Base-by-base conservation (phyloP, 2,113 vertebrate species). In the Typhlomys cinereus region DNA sequence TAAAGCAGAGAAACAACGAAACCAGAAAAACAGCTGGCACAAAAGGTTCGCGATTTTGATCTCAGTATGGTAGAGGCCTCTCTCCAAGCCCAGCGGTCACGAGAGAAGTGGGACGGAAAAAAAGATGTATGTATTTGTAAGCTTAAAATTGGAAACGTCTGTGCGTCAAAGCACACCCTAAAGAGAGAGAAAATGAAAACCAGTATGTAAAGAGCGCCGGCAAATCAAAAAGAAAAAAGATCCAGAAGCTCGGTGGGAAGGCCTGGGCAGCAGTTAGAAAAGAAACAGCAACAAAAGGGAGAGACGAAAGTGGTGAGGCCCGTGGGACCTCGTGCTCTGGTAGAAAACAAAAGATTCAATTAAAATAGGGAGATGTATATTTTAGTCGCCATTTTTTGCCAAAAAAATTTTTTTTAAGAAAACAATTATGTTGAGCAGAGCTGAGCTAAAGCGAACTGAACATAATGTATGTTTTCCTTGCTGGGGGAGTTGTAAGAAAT, bases 151-250 rank as follows among this genome's bases (percentile, higher is more conserved):
- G 1, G 83, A 82, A 95, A 92, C 29, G 41, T 67, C 39, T 81
- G 61, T 50, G 44, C 70, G 64, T 88, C 83, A 44, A 82, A 90
- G 78, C 29, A 69, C 10, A 46, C 15, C 46, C 61, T 34, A 87
- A 64, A 71, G 57, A 59, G 39, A 79, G 64, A 89, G 44, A 71
- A 86, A 91, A 87, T 66, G 21, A 92, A 80, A 93, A 66, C 41
- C 88, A 67, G 82, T 86, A 95, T 90, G 44, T 85, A 90, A 96
- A 96, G 89, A 94, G 87, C 34, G 67, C 83, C 85, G 85, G 46
- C 11, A 62, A 95, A 90, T 92, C 18, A 93, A 94, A 83, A 94
- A 90, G 57, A 88, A 95, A 89, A 87, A 81, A 78, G 8, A 69
- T n/a, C 31, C 50, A 59, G 46, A 76, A 57, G 50, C 20, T 83